Conservation (phyloP, 2,113 vertebrate genomes). For the Nematolebias whitei region DNA sequence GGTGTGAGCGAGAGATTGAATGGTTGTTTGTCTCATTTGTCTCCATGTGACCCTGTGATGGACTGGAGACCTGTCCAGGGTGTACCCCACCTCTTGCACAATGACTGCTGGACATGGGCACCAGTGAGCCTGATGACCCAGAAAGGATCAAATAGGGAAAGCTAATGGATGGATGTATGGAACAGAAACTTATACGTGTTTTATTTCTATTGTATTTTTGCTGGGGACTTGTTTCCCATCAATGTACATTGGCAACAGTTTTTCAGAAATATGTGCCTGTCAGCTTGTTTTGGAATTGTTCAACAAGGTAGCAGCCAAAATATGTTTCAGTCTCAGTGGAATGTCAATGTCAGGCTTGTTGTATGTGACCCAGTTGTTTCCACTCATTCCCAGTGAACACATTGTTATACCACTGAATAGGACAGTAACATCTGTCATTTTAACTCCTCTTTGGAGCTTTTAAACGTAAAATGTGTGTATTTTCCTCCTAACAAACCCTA, state of each 20-base stretch:
- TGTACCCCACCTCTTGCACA: too few relatives aligned
- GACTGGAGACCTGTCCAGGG: too few relatives aligned
- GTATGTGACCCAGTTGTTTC: neutral
- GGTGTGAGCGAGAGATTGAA: too few relatives aligned
- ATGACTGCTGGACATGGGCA: too few relatives aligned
- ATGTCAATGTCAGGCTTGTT: conserved; percentile 2
- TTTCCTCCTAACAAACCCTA: neutral
- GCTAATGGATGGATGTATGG: too few relatives aligned
- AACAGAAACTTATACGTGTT: too few relatives aligned
- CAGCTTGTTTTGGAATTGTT: conserved; percentile 6
- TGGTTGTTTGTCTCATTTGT: too few relatives aligned
- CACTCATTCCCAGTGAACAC: conserved; percentile 2
- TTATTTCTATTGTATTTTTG: neutral
- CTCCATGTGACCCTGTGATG: too few relatives aligned
- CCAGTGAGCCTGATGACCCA: too few relatives aligned
- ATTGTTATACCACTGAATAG: neutral
- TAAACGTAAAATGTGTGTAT: neutral
- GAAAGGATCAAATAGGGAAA: too few relatives aligned
- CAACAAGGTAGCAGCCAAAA: neutral
- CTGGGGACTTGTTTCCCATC: too few relatives aligned
- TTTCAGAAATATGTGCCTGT: neutral
- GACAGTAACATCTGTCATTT: neutral
- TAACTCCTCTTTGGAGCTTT: neutral
- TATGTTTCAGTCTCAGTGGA: conserved; percentile 4
- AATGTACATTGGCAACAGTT: neutral